These are phyloP conservation scores for Zapornia atra DNA, from an alignment of 2,113 vertebrate species.

Conservation along the genomic window DNA sequence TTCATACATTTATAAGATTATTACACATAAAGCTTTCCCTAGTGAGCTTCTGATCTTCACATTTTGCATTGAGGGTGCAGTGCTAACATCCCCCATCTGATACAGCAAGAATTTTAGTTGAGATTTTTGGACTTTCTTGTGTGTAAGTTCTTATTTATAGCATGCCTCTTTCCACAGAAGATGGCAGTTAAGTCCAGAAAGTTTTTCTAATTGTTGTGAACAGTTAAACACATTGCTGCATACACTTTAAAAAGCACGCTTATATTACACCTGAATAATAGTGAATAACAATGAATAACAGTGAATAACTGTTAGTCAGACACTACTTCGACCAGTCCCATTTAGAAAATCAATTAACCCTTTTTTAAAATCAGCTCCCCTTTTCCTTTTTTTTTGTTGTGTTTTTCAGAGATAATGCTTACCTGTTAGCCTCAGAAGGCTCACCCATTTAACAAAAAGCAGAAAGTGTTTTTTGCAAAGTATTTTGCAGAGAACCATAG, in stretches of 20 bases:
- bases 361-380: not conserved
- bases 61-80: not conserved
- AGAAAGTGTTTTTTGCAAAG: not conserved
- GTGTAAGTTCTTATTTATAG: not conserved
- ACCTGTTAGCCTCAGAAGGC: not conserved
- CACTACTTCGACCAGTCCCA: not conserved
- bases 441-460: not conserved
- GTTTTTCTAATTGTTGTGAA: not conserved
- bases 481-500: not conserved
- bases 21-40: not conserved
- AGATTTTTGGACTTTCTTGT: not conserved
- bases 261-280: not conserved
- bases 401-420: not conserved
- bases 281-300: not conserved
- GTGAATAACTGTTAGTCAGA: not conserved
- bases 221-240: not conserved
- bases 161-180: not conserved
- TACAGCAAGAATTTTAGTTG: not conserved
- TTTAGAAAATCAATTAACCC: not conserved
- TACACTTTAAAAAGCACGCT: not conserved
- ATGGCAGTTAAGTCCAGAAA: not conserved
- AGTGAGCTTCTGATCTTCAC: not conserved
- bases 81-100: not conserved
- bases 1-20: not conserved
- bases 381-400: not conserved